A percentile compares a stretch with the other conserved stretches of the same genome.
phyloP scores from a whole-genome alignment of 2,797 vertebrate genomes.

The Graptemys geographica region DNA sequence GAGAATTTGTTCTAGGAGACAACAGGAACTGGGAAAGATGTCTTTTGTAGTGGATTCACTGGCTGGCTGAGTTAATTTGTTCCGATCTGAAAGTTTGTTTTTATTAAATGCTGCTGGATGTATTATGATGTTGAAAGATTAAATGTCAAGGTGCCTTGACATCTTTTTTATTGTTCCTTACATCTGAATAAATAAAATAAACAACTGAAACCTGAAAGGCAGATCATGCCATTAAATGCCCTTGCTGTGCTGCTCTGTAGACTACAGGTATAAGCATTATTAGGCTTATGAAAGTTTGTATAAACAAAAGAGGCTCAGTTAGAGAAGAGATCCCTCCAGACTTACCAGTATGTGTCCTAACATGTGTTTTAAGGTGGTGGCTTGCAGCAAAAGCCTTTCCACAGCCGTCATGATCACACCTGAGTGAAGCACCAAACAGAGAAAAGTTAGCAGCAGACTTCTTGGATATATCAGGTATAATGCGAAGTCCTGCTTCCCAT shows the following conservation, averaged over 20 bases:
- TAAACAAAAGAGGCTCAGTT: not conserved
- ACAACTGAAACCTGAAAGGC: not conserved
- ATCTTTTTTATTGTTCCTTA: not conserved
- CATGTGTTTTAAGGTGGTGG: conserved; percentile 99
- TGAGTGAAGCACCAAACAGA: conserved; percentile 63
- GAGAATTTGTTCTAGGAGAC: not conserved
- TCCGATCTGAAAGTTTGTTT: not conserved
- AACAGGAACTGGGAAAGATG: not conserved
- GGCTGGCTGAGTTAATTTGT: not conserved
- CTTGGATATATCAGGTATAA: not conserved
- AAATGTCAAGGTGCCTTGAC: not conserved
- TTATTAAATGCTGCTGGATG: not conserved
- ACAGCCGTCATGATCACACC: conserved; percentile 98
- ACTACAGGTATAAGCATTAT: not conserved
- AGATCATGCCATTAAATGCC: not conserved
- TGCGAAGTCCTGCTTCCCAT: not conserved
- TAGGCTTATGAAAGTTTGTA: not conserved
- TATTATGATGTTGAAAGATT: not conserved
- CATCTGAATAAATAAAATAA: not conserved
- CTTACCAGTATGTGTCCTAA: conserved; percentile 97
- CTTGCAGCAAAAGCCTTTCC: conserved; percentile 99
- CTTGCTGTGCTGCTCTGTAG: not conserved
- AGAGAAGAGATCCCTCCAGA: not conserved
- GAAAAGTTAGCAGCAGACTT: not conserved
- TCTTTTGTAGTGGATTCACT: not conserved